A percentile compares a stretch with the other conserved stretches of the same genome.
phyloP scores from a whole-genome alignment of 2,888 invertebrate genomes.

The Pilophorus perplexus region DNA sequence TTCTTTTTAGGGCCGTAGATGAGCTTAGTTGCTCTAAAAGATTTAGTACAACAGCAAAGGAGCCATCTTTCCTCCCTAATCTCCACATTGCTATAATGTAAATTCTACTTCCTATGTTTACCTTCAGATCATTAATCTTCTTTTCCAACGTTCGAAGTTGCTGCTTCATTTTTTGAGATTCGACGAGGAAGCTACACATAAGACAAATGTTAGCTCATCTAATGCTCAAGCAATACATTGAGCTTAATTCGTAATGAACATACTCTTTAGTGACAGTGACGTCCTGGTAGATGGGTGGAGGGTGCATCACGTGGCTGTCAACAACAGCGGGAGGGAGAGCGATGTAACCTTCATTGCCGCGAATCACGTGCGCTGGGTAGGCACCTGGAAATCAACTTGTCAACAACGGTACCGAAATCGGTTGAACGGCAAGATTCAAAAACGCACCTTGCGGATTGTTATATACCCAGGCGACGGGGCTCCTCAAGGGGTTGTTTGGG shows the following conservation, averaged over 20 bases:
- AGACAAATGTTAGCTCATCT: neutral
- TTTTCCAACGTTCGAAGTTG: slow-evolving; percentile 62
- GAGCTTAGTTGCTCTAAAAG: too few species aligned
- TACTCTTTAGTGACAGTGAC: slow-evolving; percentile 37
- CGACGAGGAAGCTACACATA: slow-evolving; percentile 55
- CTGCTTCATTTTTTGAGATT: slow-evolving; percentile 60
- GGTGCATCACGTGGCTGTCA: slow-evolving; percentile 28
- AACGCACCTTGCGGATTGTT: slow-evolving; percentile 49
- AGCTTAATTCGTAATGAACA: too few species aligned
- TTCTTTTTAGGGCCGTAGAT: too few species aligned
- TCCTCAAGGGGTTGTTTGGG: slow-evolving; percentile 34
- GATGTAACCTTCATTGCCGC: slow-evolving; percentile 31
- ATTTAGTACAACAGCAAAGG: too few species aligned
- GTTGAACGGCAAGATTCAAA: neutral
- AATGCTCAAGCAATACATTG: too few species aligned
- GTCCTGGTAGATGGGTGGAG: slow-evolving; percentile 24
- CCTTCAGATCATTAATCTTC: slow-evolving; percentile 62
- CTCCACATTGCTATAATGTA: too few species aligned
- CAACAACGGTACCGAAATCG: neutral
- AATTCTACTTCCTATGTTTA: slow-evolving; percentile 49
- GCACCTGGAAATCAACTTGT: slow-evolving; percentile 1
- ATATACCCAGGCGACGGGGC: slow-evolving; percentile 57
- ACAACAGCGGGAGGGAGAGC: slow-evolving; percentile 18
- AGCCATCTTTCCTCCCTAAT: too few species aligned
- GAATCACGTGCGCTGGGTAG: slow-evolving; percentile 29